Evolutionary conservation across 2,888 invertebrate genomes (phyloP), one percentile per base, ranked within the genome.

Genomic region (Acronicta psi): DNA sequence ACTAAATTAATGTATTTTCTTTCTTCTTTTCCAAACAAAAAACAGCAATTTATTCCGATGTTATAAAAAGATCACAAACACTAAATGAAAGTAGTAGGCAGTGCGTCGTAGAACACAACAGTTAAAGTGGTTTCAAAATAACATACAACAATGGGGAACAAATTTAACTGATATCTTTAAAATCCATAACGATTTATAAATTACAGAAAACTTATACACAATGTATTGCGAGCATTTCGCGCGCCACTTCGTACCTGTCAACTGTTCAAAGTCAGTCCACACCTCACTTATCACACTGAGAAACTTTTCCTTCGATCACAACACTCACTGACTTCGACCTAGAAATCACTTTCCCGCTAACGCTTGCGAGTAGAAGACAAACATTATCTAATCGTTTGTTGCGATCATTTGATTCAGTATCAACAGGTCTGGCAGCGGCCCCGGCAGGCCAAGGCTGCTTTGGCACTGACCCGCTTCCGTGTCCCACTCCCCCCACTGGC

Each of bases 391-490:
- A 69, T 64, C 63, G 42, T 17, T 16, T 42, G 57, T 45, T 55
- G 45, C 59, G 64, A 75, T 61, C 73, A 42, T 61, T 75, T 62
- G 75, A 70, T 59, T 63, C 65, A 61, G 56, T 80, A 88, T 85
- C 90, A 91, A 91, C 90, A 91, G 89, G 90, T 91, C 67, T 74
- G 75, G 76, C 69, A 75, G 75, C 57, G 59, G 69, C 64, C 68
- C 72, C 49, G 71, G 29, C 69, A 61, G 80, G 86, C 85, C 86
- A 85, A 87, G 87, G 88, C 85, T 81, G 78, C 80, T 71, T 59
- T 85, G 86, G 83, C 86, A 86, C 84, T 92, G 92, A 91, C 92
- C 92, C 79, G 85, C 62, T 85, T 91, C 56, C 68, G 59, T 68
- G 86, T 52, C 60, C 56, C 69, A 62, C 59, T 60, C 69, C 63